Conservation (phyloP, 92 coral and sea anemone genomes). For the Ricordea florida region DNA sequence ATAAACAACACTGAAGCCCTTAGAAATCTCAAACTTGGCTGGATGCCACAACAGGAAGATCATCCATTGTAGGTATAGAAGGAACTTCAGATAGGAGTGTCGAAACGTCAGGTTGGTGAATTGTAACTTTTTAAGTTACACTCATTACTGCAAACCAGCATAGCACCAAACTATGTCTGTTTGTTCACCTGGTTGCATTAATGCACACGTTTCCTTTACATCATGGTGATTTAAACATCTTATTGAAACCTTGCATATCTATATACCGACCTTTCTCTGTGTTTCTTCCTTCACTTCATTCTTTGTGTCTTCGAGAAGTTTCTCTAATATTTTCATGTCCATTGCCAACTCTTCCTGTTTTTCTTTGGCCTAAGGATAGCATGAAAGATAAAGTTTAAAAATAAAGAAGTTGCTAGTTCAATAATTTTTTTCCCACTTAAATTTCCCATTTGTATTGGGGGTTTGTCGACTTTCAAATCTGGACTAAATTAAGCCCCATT, state of each 20-base stretch:
- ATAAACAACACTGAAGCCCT: too few relatives aligned
- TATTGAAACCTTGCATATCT: neutral
- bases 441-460: neutral
- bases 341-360: conserved; percentile 92
- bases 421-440: neutral
- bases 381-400: neutral
- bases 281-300: conserved; percentile 90
- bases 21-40: too few relatives aligned
- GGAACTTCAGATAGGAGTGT: too few relatives aligned
- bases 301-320: conserved; percentile 91
- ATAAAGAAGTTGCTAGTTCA: neutral
- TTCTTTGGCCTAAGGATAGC: conserved; percentile 75
- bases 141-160: too few relatives aligned
- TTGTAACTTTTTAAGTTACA: too few relatives aligned
- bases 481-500: too few relatives aligned
- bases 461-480: neutral
- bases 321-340: conserved; percentile 91
- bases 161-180: too few relatives aligned
- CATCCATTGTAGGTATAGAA: too few relatives aligned
- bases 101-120: too few relatives aligned
- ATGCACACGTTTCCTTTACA: too few relatives aligned
- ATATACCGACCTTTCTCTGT: conserved; percentile 66
- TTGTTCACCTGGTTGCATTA: too few relatives aligned
- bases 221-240: neutral
- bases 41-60: too few relatives aligned